Evolutionary conservation across 2,797 vertebrate species (phyloP).

Genomic region (Tadarida brasiliensis): DNA sequence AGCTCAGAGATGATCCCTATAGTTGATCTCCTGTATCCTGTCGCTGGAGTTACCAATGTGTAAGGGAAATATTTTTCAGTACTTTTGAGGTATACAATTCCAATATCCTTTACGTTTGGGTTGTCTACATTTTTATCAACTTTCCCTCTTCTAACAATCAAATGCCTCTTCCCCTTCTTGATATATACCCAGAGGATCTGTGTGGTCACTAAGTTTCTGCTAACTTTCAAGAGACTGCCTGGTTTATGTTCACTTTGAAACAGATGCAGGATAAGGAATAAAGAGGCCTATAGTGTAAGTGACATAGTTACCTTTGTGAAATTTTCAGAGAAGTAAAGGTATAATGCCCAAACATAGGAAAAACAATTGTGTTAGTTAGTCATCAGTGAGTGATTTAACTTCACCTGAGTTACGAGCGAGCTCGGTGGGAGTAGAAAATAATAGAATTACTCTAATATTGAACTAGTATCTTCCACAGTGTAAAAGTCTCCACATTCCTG

Average conservation of each 20-base stretch:
- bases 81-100: neutral
- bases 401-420: neutral
- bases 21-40: neutral
- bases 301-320: constrained; percentile 1
- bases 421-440: neutral
- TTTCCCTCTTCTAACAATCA: neutral
- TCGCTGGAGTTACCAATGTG: neutral
- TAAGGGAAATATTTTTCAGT: neutral
- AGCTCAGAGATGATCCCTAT: neutral
- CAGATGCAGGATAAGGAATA: neutral
- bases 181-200: neutral
- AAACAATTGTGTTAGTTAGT: neutral
- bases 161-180: neutral
- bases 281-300: neutral
- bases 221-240: neutral
- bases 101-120: neutral
- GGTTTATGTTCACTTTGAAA: constrained; percentile 54
- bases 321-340: neutral
- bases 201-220: neutral
- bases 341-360: neutral
- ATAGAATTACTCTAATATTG: neutral
- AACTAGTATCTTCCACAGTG: neutral
- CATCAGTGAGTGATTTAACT: neutral
- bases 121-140: neutral
- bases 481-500: neutral